These are phyloP conservation scores for Montipora efflorescens DNA, from an alignment of 64 coral and sea anemone genomes.

Conservation along the genomic window DNA sequence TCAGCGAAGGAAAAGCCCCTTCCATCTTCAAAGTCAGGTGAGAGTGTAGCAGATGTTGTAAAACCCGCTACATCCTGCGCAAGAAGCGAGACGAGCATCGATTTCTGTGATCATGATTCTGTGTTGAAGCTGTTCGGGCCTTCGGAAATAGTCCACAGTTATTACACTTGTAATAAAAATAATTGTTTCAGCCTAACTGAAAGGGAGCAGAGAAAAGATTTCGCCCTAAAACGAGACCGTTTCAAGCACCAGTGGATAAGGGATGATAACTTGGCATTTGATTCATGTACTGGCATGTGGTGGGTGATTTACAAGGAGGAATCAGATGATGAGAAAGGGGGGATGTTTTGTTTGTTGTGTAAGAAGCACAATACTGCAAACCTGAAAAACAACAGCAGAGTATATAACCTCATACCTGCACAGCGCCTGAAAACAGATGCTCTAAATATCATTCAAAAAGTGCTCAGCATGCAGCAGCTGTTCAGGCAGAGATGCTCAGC, in stretches of 20 bases:
- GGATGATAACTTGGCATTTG: conserved; percentile 45
- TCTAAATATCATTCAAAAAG: conserved; percentile 54
- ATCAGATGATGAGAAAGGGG: conserved; percentile 57
- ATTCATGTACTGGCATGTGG: conserved; percentile 62
- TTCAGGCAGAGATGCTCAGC: conserved; percentile 17
- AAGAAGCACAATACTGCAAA: conserved; percentile 67
- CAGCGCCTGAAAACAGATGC: conserved; percentile 60
- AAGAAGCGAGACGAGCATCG: too few species aligned
- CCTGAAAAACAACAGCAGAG: conserved; percentile 47
- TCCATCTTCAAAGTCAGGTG: too few species aligned
- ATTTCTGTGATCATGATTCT: too few species aligned
- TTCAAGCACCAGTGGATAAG: conserved; percentile 61
- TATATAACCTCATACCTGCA: conserved; percentile 49
- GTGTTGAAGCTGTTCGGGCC: too few species aligned
- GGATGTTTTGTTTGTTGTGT: conserved; percentile 62
- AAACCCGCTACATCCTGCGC: too few species aligned
- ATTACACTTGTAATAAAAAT: too few species aligned
- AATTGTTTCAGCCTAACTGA: too few species aligned
- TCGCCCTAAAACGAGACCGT: neutral
- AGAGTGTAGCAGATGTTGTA: too few species aligned
- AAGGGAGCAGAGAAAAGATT: too few species aligned
- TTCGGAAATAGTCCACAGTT: too few species aligned
- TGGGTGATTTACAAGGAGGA: conserved; percentile 62
- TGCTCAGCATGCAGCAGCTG: conserved; percentile 61
- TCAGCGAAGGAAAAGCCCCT: too few species aligned